phyloP scores from a whole-genome alignment of 2,113 vertebrate species.

The Mesembrinibis cayennensis region DNA sequence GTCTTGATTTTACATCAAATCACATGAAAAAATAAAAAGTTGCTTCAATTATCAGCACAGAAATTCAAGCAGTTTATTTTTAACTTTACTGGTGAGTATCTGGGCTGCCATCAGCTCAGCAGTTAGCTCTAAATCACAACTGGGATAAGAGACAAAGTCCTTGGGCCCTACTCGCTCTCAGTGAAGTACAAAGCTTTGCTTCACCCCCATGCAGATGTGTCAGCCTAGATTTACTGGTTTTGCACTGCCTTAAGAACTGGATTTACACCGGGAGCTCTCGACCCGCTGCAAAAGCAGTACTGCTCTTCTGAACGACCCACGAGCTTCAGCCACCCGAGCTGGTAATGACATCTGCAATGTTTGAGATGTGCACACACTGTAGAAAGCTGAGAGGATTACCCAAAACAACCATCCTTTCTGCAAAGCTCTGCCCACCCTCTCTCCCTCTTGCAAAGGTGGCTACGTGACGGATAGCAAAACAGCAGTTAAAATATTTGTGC shows the following conservation, averaged over 20 bases:
- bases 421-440: neutral
- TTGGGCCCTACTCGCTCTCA: neutral
- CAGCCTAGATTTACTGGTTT: neutral
- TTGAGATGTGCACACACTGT: accelerated
- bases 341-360: accelerated
- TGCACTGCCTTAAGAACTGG: neutral
- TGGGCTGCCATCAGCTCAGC: neutral
- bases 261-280: neutral
- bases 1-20: neutral
- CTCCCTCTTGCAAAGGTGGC: neutral
- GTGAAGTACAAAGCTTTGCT: neutral
- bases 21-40: neutral
- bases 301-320: neutral
- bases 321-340: neutral
- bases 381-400: neutral
- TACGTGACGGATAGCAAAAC: neutral
- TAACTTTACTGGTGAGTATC: neutral
- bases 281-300: neutral
- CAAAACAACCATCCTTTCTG: accelerated
- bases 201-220: neutral
- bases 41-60: neutral
- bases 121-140: neutral
- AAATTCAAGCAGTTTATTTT: neutral
- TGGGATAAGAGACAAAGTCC: neutral
- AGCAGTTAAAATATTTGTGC: neutral